Percentiles rank a stretch among this genome's conserved stretches.
Conservation (phyloP, 1,140 invertebrate species). For the Conus ventricosus region DNA sequence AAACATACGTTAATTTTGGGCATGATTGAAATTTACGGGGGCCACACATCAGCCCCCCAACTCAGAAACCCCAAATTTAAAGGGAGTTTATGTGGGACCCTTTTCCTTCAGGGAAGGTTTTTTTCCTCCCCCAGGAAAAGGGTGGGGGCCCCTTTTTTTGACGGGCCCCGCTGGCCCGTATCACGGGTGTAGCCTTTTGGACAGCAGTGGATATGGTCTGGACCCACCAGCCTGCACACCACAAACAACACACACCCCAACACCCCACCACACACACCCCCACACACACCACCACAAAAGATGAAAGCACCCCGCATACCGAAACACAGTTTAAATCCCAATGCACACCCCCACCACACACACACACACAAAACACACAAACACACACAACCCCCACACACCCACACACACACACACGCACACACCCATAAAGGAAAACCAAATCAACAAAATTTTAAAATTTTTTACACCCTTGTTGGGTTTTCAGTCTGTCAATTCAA, state of each 20-base stretch:
- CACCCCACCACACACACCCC: conserved; percentile 11
- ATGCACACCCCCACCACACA: too few relatives aligned
- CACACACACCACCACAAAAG: background rate
- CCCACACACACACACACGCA: too few relatives aligned
- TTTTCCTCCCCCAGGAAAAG: background rate
- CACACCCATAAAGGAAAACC: too few relatives aligned
- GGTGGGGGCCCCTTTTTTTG: background rate
- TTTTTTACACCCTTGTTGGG: too few relatives aligned
- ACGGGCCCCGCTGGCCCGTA: conserved; percentile 43
- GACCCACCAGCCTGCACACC: conserved; percentile 48
- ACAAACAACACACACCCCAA: background rate
- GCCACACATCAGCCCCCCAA: too few relatives aligned
- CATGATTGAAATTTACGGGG: too few relatives aligned
- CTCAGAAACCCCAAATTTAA: too few relatives aligned
- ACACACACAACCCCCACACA: too few relatives aligned
- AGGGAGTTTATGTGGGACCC: background rate
- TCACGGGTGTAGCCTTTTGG: conserved; percentile 61
- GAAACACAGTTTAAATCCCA: background rate
- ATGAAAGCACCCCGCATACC: background rate
- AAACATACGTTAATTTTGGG: too few relatives aligned
- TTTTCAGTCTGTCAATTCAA: too few relatives aligned
- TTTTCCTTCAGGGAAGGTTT: background rate
- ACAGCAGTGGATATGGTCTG: conserved; percentile 62
- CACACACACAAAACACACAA: too few relatives aligned
- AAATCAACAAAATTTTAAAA: too few relatives aligned